A percentile compares a stretch with the other conserved stretches of the same genome.
These are phyloP conservation scores for Polydesmus complanatus DNA, from an alignment of 2,888 invertebrate genomes.

Conservation along the genomic window DNA sequence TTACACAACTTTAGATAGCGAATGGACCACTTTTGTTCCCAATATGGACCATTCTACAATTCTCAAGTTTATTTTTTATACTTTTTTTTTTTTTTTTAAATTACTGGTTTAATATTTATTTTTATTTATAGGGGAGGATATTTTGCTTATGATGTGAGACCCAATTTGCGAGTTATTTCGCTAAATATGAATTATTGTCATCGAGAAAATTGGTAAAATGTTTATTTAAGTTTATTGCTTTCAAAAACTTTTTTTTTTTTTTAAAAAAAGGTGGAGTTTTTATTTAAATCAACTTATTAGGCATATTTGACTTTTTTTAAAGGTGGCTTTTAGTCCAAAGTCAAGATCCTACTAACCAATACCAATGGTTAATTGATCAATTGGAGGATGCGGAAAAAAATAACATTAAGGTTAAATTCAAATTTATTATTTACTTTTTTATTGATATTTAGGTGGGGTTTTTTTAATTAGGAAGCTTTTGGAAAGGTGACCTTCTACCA, in stretches of 20 bases:
- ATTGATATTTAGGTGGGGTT: too few relatives aligned
- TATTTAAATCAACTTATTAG: too few relatives aligned
- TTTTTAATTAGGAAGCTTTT: too few relatives aligned
- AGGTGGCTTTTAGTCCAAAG: slow-evolving; percentile 55
- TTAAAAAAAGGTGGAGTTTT: too few relatives aligned
- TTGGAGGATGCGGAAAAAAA: slow-evolving; percentile 56
- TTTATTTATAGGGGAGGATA: slow-evolving; percentile 49
- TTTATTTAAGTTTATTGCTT: not conserved
- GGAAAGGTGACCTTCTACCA: too few relatives aligned
- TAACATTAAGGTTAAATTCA: slow-evolving; percentile 62
- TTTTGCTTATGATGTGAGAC: slow-evolving; percentile 78
- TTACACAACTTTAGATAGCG: slow-evolving; percentile 72
- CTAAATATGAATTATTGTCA: slow-evolving; percentile 96
- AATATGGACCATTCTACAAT: slow-evolving; percentile 73
- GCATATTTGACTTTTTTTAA: not conserved
- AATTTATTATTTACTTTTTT: too few relatives aligned
- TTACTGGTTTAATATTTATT: not conserved
- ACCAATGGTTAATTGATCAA: slow-evolving; percentile 65
- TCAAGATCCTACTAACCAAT: slow-evolving; percentile 53
- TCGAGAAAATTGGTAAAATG: slow-evolving; percentile 70
- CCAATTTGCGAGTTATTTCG: slow-evolving; percentile 80
- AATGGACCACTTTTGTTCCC: slow-evolving; percentile 86
- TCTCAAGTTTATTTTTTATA: slow-evolving; percentile 31
- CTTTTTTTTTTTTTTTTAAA: not conserved
- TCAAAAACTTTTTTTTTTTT: not conserved